phyloP scores from a whole-genome alignment of 2,113 vertebrate species.

The Sardina pilchardus region DNA sequence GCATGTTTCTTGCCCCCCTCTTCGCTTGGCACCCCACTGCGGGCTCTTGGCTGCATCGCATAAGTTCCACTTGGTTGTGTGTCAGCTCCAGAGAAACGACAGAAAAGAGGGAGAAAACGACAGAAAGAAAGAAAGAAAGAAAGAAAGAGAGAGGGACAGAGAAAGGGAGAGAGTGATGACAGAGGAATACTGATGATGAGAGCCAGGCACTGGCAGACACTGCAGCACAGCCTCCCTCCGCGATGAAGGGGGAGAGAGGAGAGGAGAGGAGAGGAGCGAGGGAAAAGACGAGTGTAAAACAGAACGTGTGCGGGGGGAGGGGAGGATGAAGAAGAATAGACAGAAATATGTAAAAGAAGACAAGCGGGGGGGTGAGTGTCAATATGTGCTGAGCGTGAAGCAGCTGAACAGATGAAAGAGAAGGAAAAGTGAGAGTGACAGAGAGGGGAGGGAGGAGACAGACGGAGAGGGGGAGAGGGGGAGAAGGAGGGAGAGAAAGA shows the following conservation, averaged over 20 bases:
- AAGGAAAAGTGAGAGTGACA: not conserved
- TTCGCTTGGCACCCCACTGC: conserved; percentile 20
- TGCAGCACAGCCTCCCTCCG: conserved; percentile 50
- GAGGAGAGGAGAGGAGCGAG: conserved; percentile 15
- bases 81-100: conserved; percentile 38
- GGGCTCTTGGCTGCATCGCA: not conserved
- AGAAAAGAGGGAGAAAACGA: conserved; percentile 12
- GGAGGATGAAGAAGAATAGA: not conserved
- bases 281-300: not conserved
- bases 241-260: conserved; percentile 27
- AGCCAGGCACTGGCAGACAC: conserved; percentile 53
- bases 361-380: conserved; percentile 31
- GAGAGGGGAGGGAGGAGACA: not conserved
- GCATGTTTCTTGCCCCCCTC: conserved; percentile 36
- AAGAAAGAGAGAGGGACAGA: conserved; percentile 8
- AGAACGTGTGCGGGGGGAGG: not conserved
- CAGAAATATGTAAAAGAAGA: not conserved
- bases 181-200: conserved; percentile 61
- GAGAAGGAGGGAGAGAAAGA: conserved; percentile 14
- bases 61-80: not conserved
- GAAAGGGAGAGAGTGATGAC: conserved; percentile 42
- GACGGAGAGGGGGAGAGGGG: conserved; percentile 32
- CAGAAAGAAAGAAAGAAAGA: not conserved
- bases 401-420: not conserved
- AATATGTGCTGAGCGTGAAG: not conserved